Evolutionary conservation across 2,113 vertebrate species (phyloP).

Genomic region (Athene noctua): DNA sequence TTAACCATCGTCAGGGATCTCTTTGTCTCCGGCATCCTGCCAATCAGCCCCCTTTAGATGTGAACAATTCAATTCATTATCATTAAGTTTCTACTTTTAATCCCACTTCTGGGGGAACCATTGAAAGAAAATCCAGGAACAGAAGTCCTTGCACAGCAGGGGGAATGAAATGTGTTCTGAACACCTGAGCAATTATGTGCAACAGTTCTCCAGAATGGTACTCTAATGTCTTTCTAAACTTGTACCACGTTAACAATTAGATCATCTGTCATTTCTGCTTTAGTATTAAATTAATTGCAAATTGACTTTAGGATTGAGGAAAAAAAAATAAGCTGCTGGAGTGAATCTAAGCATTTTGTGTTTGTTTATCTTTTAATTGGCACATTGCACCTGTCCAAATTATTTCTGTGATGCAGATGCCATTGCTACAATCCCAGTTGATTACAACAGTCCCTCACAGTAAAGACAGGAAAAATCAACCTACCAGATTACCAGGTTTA

Average conservation of each 20-base stretch:
- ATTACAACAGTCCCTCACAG: neutral
- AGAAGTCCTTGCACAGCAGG: constrained; percentile 46
- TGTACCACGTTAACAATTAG: constrained; percentile 55
- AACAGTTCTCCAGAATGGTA: constrained; percentile 30
- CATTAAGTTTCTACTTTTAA: constrained; percentile 71
- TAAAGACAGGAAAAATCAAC: neutral
- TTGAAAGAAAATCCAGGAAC: constrained; percentile 60
- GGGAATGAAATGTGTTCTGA: constrained; percentile 40
- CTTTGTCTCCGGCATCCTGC: constrained; percentile 70
- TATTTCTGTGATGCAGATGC: neutral
- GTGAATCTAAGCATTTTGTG: neutral
- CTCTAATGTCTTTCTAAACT: constrained; percentile 64
- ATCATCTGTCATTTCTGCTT: constrained; percentile 51
- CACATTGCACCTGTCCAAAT: neutral
- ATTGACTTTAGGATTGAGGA: neutral
- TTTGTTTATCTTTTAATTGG: constrained; percentile 6
- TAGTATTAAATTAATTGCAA: constrained; percentile 36
- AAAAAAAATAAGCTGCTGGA: neutral
- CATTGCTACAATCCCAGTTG: neutral
- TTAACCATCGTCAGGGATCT: constrained; percentile 62
- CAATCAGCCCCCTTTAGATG: constrained; percentile 70
- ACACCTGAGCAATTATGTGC: constrained; percentile 70
- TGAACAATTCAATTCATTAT: constrained; percentile 83
- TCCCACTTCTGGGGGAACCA: constrained; percentile 66
- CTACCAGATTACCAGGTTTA: neutral